These are phyloP conservation scores for Petrocephalus microphthalmus DNA, from an alignment of 2,113 vertebrate species.

Conservation along the genomic window DNA sequence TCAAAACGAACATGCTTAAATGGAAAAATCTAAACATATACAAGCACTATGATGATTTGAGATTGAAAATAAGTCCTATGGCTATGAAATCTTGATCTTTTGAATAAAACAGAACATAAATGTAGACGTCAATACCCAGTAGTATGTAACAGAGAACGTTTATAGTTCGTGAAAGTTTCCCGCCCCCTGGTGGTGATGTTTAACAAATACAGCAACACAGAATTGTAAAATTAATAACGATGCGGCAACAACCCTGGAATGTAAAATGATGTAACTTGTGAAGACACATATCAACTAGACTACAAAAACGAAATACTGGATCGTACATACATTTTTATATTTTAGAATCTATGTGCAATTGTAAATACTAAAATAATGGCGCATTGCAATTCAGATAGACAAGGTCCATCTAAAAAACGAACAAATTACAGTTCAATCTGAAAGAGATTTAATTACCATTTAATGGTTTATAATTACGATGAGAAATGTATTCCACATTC, in stretches of 20 bases:
- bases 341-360: neutral
- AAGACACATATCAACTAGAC: neutral
- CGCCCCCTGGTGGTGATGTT: slow-evolving; percentile 18
- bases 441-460: neutral
- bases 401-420: neutral
- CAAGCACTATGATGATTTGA: neutral
- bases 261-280: neutral
- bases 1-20: neutral
- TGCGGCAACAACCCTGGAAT: neutral
- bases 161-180: neutral
- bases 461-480: neutral
- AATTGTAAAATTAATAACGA: neutral
- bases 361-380: neutral
- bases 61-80: neutral
- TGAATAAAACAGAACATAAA: neutral
- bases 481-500: neutral
- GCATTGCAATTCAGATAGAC: neutral
- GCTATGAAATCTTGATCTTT: neutral
- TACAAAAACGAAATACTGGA: neutral
- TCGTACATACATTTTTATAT: neutral
- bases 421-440: neutral
- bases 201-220: neutral
- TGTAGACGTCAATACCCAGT: neutral
- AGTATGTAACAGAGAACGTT: neutral
- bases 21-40: neutral